Evolutionary conservation across 2,797 vertebrate genomes (phyloP), one percentile per base, ranked within the genome.

Genomic region (Mus minutoides): DNA sequence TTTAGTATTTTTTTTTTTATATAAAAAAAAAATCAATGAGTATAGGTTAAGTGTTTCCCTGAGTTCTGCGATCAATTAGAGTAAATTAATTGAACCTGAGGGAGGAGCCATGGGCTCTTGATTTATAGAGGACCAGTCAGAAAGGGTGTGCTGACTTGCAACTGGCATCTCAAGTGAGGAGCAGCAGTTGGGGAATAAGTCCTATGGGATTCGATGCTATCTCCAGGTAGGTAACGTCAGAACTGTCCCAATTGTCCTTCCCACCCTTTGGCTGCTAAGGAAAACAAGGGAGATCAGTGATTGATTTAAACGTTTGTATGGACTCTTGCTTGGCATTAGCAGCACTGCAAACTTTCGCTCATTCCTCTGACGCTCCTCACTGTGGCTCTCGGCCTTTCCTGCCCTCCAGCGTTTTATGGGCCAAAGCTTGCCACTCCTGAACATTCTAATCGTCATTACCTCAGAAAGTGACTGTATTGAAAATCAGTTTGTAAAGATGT

Each of bases 401-500:
- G 56, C 71, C 43, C 71, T 46, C 46, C 49, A 46, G 7, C 77
- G 5, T 93, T 34, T 43, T 94, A 64, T 0, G 37, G 43, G 46
- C 6, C 52, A 10, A 88, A 49, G 26, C 93, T 19, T 92, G 14
- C 6, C 14, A 16, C 34, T 19, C 16, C 0, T 43, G 75, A 13
- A 31, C n/a, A 76, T 79, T 93, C 17, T 77, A 67, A 82, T 40
- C 17, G 49, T 29, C 46, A 69, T 14, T 88, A 79, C 24, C 82
- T 85, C 64, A 86, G 43, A 92, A 91, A 31, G 24, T 40, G n/a
- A 91, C 17, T 85, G 6, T 60, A 87, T 46, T 96, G 91, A 24
- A 22, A 90, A 67, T 84, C 0, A 90, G 69, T 22, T 26, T 92
- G 26, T 94, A n/a, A 92, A 90, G 85, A 94, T n/a, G 21, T 46